phyloP scores from a whole-genome alignment of 1,140 invertebrate genomes.

The Pseudoatta argentina region DNA sequence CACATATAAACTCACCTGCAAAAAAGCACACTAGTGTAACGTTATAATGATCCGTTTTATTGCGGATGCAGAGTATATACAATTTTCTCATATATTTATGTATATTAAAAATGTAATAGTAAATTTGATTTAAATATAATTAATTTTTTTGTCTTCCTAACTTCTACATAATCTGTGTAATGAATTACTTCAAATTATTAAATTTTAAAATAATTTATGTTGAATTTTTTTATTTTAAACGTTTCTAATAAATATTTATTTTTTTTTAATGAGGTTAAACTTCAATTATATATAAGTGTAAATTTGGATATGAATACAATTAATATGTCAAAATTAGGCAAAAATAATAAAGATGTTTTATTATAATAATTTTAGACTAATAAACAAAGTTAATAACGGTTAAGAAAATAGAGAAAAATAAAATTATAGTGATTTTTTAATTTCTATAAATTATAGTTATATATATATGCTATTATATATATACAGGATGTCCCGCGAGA shows the following conservation, averaged over 20 bases:
- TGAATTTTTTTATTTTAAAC: not conserved
- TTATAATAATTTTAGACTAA: constrained; percentile 26
- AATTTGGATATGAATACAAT: constrained; percentile 14
- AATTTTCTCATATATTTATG: not conserved
- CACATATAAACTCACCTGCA: no score
- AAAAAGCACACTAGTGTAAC: no score
- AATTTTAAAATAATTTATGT: constrained; percentile 9
- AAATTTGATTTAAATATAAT: constrained; percentile 17
- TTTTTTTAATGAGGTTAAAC: not conserved
- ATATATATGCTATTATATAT: constrained; percentile 55
- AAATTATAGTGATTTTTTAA: constrained; percentile 61
- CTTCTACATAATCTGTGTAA: not conserved
- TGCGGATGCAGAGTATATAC: not conserved
- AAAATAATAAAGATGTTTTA: constrained; percentile 12
- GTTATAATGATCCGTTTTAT: no score
- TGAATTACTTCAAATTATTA: constrained; percentile 7
- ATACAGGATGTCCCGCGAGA: no score
- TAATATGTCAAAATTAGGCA: constrained; percentile 26
- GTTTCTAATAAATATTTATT: constrained; percentile 29
- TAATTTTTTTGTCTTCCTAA: constrained; percentile 4
- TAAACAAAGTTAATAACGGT: constrained; percentile 15
- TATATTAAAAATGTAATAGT: constrained; percentile 15
- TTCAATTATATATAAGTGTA: constrained; percentile 9
- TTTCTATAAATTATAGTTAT: constrained; percentile 61
- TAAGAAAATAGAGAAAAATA: constrained; percentile 40